A percentile compares a stretch with the other conserved stretches of the same genome.
These are phyloP conservation scores for Styela plicata DNA, from an alignment of 23 tunicate species.

Conservation along the genomic window DNA sequence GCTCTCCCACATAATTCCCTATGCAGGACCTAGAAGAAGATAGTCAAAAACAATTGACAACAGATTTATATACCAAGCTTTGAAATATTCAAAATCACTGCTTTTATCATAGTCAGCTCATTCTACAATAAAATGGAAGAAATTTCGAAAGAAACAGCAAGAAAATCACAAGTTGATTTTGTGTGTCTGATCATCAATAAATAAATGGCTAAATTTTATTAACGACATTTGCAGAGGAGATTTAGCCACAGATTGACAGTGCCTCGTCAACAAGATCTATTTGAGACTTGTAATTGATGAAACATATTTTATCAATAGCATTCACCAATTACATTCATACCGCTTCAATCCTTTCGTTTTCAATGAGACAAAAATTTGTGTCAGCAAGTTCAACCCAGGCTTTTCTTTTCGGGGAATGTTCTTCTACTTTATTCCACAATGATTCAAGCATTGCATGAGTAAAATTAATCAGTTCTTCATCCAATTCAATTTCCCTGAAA, in stretches of 20 bases:
- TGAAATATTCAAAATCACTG: not conserved
- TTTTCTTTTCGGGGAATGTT: slow-evolving; percentile 47
- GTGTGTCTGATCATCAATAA: too few species aligned
- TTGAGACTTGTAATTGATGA: too few species aligned
- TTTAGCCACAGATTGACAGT: too few species aligned
- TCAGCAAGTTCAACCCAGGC: slow-evolving; percentile 59
- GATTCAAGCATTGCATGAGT: slow-evolving; percentile 39
- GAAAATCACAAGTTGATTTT: not conserved
- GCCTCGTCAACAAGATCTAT: too few species aligned
- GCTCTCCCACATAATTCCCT: too few species aligned
- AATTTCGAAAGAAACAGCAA: not conserved
- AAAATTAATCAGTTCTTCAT: slow-evolving; percentile 58
- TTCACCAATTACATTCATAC: slow-evolving; percentile 31
- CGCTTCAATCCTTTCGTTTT: slow-evolving; percentile 71
- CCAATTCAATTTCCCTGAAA: slow-evolving; percentile 44
- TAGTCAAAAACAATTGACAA: not conserved
- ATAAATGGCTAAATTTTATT: too few species aligned
- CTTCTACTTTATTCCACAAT: slow-evolving; percentile 58
- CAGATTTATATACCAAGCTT: too few species aligned
- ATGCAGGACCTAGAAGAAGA: not conserved
- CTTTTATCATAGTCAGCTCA: not conserved
- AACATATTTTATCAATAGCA: not conserved
- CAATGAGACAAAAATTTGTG: slow-evolving; percentile 46
- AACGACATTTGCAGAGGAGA: too few species aligned
- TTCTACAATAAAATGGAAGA: not conserved